Evolutionary conservation across 1,140 invertebrate genomes (phyloP).

Genomic region (Cydia pomonella): DNA sequence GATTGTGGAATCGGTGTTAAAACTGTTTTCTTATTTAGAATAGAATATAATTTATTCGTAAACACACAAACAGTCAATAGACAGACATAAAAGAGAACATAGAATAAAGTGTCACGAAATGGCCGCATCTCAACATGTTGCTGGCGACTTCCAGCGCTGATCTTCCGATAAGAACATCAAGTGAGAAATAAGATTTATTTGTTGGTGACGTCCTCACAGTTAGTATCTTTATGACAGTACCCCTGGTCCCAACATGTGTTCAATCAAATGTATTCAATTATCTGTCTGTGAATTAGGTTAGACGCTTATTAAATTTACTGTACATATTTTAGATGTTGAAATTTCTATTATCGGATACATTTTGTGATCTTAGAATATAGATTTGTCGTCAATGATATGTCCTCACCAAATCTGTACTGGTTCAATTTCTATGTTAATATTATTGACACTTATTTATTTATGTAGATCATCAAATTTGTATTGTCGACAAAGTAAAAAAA

Average conservation of each 20-base stretch:
- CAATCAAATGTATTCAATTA: background rate
- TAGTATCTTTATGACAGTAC: background rate
- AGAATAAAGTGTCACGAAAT: too few species aligned
- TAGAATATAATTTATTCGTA: too few species aligned
- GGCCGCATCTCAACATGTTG: too few species aligned
- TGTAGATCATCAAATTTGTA: background rate
- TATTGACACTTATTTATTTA: background rate
- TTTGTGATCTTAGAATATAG: conserved; percentile 9
- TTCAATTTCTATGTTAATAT: background rate
- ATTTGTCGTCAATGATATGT: background rate
- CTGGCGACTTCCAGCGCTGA: too few species aligned
- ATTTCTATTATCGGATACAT: background rate
- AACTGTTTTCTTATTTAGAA: too few species aligned
- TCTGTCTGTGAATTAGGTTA: conserved; percentile 4
- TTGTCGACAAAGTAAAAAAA: too few species aligned
- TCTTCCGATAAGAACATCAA: too few species aligned
- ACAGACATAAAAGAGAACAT: too few species aligned
- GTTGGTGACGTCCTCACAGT: background rate
- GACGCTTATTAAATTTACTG: background rate
- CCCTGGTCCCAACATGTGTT: background rate
- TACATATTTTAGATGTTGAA: background rate
- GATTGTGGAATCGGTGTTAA: background rate
- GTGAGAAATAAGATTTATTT: too few species aligned
- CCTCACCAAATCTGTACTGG: background rate
- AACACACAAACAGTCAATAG: too few species aligned